Evolutionary conservation across 92 coral and sea anemone genomes (phyloP), one percentile per base, ranked within the genome.

Genomic region (Siderastrea radians): DNA sequence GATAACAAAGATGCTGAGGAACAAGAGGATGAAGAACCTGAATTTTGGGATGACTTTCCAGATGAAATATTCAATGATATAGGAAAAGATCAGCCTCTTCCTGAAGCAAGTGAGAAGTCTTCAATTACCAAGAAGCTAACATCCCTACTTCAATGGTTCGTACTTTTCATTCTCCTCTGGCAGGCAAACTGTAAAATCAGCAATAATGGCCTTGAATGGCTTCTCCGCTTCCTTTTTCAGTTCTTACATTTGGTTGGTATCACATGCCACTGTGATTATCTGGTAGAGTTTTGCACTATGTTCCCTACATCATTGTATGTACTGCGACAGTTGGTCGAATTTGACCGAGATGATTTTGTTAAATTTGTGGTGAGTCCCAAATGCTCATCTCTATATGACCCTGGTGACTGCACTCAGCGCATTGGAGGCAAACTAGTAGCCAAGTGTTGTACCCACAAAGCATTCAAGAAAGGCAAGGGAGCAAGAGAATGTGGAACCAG

Each of bases 181-280:
- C 93, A 92, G 84, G 88, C 85, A 38, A 79, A 84, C 49, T 85
- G 92, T 72, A 82, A 92, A 54, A 51, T 87, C 43, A 91, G 94
- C 55, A 58, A 84, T 74, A 92, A 92, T 85, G 93, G 95, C n/a
- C 88, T 92, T 9, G 92, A 86, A 59, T 89, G 95, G 93, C 83
- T 89, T n/a, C 59, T 92, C 78, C 49, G 83, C 38, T 92, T 89
- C 72, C 49, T 89, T 61, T 76, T 86, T 43, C 93, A 89, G 64
- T 92, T 92, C 65, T 72, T 92, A 6, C 89, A 89, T 43, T 75
- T 86, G 7, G 8, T 86, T 80, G 80, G 88, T 4, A 46, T 84
- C n/a, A 89, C 84, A 5, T 55, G 88, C 51, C 74, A 82, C 12
- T 82, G 80, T 68, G 68, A 83, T 10, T 89, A 77, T 59, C 69